phyloP scores from a whole-genome alignment of 2,797 vertebrate species.

The Gymnodraco acuticeps region DNA sequence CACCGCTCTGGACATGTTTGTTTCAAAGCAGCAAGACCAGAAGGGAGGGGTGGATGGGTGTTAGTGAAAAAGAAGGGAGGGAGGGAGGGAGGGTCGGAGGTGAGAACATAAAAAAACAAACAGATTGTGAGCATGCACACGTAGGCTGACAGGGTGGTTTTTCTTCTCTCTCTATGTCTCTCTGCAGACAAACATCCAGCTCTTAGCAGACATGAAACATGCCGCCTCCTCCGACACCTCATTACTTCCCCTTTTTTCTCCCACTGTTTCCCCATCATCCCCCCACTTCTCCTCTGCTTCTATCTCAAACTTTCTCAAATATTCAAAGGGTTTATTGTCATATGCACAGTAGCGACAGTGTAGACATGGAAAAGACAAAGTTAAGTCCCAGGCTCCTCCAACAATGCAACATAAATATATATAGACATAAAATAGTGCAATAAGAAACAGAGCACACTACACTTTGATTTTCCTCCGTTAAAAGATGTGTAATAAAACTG shows the following conservation, averaged over 20 bases:
- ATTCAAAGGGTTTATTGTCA: too few species aligned
- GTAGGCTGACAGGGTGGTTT: slow-evolving; percentile 73
- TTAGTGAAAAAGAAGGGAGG: background rate
- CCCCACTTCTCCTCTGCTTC: background rate
- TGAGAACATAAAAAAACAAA: slow-evolving; percentile 38
- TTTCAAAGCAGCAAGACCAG: slow-evolving; percentile 67
- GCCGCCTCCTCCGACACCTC: background rate
- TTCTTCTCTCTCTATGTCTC: slow-evolving; percentile 14
- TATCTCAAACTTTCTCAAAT: background rate
- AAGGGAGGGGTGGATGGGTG: slow-evolving; percentile 41
- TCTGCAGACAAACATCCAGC: slow-evolving; percentile 31
- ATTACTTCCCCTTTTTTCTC: background rate
- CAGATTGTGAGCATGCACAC: slow-evolving; percentile 76
- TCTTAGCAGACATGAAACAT: slow-evolving; percentile 4
- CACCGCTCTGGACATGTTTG: slow-evolving; percentile 78
- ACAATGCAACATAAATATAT: too few species aligned
- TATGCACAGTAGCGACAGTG: too few species aligned
- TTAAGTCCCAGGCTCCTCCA: too few species aligned
- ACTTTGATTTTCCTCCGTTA: slow-evolving; percentile 1
- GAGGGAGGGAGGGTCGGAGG: slow-evolving; percentile 16
- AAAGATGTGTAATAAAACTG: slow-evolving; percentile 5
- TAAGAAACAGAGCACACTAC: background rate
- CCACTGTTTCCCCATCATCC: background rate
- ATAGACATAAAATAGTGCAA: too few species aligned
- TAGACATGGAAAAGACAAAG: too few species aligned